Base-by-base conservation (phyloP, 2,797 vertebrate genomes). In the Molossus molossus region DNA sequence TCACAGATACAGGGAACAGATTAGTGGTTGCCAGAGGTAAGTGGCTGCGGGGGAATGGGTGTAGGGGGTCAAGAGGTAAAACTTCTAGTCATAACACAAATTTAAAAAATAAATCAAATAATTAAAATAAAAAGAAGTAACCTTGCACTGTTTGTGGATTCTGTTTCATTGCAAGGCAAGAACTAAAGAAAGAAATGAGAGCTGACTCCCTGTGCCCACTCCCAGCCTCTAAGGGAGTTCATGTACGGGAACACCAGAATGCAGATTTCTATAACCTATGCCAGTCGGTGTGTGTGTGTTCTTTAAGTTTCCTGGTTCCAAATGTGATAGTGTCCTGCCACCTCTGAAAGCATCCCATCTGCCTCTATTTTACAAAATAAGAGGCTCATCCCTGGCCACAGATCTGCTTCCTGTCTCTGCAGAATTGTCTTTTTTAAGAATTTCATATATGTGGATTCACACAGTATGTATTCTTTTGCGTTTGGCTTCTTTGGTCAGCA, bases 171-270 rank as follows among this genome's bases (percentile, higher is more conserved):
- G 29, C 18, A 25, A 40, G n/a, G 79, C 15, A 80, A 55, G 29
- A 70, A 40, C 23, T 82, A 82, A 65, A 37, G 40, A 33, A 23
- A 89, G 29, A 45, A 29, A 33, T 1, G 21, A 55, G 62, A 70
- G 48, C 40, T 11, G n/a, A 25, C 40, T 40, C 55, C 21, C 4
- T 29, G 21, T 10, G 33, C 17, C 8, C 45, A 33, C 45, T n/a
- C 48, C 29, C 1, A 6, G 3, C 18, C n/a, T 50, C 73, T 40
- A 48, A 87, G 77, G 13, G 40, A 53, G 50, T 18, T 29, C 67
- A 15, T 0, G 0, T 25, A 33, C 29, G 6, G 6, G 7, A 57
- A 65, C 27, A 67, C 10, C 21, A 64, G 69, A 45, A n/a, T 0
- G 17, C 64, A 13, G 25, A 69, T 6, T 57, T 64, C 72, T 15